Conservation (phyloP, 2,888 invertebrate species). For the Campoletis raptor region DNA sequence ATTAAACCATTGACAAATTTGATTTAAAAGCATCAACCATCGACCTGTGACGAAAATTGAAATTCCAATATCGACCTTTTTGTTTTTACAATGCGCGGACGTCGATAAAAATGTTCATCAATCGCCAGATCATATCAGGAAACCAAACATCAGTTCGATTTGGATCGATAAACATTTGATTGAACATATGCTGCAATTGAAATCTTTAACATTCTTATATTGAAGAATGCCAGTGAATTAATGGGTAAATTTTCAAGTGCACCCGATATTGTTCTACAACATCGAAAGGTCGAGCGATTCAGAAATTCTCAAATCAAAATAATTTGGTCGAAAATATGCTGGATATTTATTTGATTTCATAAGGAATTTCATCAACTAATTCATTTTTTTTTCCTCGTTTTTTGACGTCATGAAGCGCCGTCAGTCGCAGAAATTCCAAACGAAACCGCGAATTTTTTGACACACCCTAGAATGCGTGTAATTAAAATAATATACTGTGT, state of each 20-base stretch:
- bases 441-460: too few relatives aligned
- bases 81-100: neutral
- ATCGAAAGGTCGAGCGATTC: neutral
- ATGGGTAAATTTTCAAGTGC: neutral
- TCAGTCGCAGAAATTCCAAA: too few relatives aligned
- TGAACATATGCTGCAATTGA: neutral
- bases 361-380: neutral
- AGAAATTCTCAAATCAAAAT: neutral
- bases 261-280: too few relatives aligned
- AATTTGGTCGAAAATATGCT: too few relatives aligned
- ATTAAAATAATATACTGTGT: conserved; percentile 20
- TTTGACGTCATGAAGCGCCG: too few relatives aligned
- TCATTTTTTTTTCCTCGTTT: too few relatives aligned
- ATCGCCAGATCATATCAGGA: neutral
- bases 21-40: neutral
- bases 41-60: neutral
- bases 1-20: neutral
- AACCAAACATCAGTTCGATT: neutral
- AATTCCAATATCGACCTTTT: neutral
- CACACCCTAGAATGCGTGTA: too few relatives aligned
- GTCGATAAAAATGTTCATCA: neutral
- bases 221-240: neutral
- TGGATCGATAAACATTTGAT: neutral
- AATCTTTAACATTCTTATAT: neutral
- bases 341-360: neutral